phyloP scores from a whole-genome alignment of 2,888 invertebrate genomes.

The Ditula angustiorana region DNA sequence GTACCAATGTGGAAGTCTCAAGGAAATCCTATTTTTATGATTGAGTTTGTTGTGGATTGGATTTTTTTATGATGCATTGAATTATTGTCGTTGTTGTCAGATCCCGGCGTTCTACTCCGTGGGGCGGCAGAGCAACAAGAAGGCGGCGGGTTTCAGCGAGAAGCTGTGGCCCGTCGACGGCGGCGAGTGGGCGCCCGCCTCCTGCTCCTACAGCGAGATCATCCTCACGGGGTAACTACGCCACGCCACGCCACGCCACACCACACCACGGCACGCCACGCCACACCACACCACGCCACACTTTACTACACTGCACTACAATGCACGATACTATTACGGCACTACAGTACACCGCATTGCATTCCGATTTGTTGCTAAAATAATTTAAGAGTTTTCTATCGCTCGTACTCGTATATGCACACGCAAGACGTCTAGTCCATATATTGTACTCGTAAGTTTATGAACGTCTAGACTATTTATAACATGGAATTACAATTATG shows the following conservation, averaged over 20 bases:
- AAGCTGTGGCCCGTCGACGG: slow-evolving; percentile 98
- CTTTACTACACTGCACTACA: too few species aligned
- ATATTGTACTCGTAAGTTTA: too few species aligned
- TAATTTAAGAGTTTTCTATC: too few species aligned
- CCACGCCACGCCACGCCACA: slow-evolving; percentile 34
- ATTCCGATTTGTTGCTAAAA: too few species aligned
- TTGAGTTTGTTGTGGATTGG: neutral
- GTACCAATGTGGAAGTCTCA: too few species aligned
- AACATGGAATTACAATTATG: too few species aligned
- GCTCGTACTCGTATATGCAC: too few species aligned
- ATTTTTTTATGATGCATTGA: neutral
- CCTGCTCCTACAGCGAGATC: slow-evolving; percentile 98
- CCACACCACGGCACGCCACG: slow-evolving; percentile 5
- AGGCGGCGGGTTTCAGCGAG: slow-evolving; percentile 93
- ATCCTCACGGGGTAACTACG: slow-evolving; percentile 95
- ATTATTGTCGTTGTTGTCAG: slow-evolving; percentile 52
- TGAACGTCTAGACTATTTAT: too few species aligned
- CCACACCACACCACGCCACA: neutral
- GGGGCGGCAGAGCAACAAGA: slow-evolving; percentile 91
- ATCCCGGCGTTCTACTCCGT: slow-evolving; percentile 98
- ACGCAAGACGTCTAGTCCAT: too few species aligned
- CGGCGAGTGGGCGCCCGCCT: slow-evolving; percentile 97
- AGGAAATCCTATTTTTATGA: too few species aligned
- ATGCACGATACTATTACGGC: too few species aligned
- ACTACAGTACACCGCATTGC: too few species aligned